Percentiles rank a stretch among this genome's conserved stretches.
Evolutionary conservation across 2,888 invertebrate genomes (phyloP).

Genomic region (Pristionchus entomophagus): DNA sequence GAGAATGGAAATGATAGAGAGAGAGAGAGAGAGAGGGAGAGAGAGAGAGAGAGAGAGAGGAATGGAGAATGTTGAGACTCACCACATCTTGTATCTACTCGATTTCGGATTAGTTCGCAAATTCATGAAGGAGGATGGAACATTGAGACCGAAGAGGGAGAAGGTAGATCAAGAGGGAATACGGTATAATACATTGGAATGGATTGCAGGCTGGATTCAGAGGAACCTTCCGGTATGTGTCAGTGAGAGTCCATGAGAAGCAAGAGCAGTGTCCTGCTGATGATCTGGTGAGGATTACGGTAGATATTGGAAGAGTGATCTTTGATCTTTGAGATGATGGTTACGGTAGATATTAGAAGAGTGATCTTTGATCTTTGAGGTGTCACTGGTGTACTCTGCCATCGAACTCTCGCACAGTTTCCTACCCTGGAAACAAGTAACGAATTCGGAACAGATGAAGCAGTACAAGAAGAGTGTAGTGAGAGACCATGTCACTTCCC

Average conservation of each 20-base stretch:
- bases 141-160: slow-evolving; percentile 6
- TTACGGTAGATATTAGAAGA: too few relatives aligned
- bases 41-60: too few relatives aligned
- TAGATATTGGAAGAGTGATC: not conserved
- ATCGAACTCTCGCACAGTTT: slow-evolving; percentile 6
- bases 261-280: slow-evolving; percentile 45
- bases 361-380: slow-evolving; percentile 6
- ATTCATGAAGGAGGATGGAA: slow-evolving; percentile 41
- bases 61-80: not conserved
- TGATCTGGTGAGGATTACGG: slow-evolving; percentile 35
- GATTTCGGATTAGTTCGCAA: slow-evolving; percentile 43
- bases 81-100: slow-evolving; percentile 32
- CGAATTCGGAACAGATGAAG: slow-evolving; percentile 36
- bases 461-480: slow-evolving; percentile 24
- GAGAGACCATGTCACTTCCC: not conserved
- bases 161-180: not conserved
- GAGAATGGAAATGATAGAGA: not conserved
- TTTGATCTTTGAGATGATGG: slow-evolving; percentile 6
- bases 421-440: slow-evolving; percentile 44
- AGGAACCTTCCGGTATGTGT: slow-evolving; percentile 46
- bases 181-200: not conserved
- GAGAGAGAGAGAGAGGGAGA: too few relatives aligned
- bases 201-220: slow-evolving; percentile 45
- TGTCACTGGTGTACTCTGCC: slow-evolving; percentile 25
- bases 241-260: slow-evolving; percentile 45